Base-by-base conservation (phyloP, 2,888 invertebrate species). In the Epinotia nisella region DNA sequence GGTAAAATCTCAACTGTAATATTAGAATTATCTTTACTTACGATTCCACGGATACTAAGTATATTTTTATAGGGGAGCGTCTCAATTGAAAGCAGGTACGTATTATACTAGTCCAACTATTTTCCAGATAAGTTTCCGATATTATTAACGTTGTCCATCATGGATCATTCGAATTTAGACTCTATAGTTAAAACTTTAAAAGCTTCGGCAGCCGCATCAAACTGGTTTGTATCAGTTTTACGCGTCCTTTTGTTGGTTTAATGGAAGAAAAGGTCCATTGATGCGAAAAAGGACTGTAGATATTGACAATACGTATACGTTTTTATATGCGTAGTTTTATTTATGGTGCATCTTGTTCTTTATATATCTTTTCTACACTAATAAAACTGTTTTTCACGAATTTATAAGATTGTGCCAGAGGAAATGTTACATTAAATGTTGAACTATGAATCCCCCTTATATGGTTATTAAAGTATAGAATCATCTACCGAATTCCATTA, bases 231-330 rank as follows among this genome's bases (percentile, higher is more conserved):
- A 39, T 70, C 49, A 49, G 64, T 71, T 70, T 65, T 59, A 71
- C 53, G 51, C 59, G 21, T 17, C 53, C 35, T 58, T 59, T 71
- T 71, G 65, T 59, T 51, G 65, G 21, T 68, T 59, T 53, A n/a
- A 19, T 17, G 70, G 61, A 59, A 53, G 39, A 71, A 71, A 71
- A 51, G 58, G 64, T 39, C 24, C 65, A 71, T 65, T 65, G 71
- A 65, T 24, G 65, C 39, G 59, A 60, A 39, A 39, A 39, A 39
- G 49, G 58, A 64, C 41, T 49, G 4, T 61, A 41, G 69, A 55
- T 39, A 55, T 53, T 61, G 60, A 55, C n/a, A 19, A 29, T 35
- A 2, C 11, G 15, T 51, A 53, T 51, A 61, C 29, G 19, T 21
- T 1, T 21, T 53, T 15, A 21, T 69, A 35, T 60, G 21, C 10